Base-by-base conservation (phyloP, 2,797 vertebrate species). In the Clarias fuscus region DNA sequence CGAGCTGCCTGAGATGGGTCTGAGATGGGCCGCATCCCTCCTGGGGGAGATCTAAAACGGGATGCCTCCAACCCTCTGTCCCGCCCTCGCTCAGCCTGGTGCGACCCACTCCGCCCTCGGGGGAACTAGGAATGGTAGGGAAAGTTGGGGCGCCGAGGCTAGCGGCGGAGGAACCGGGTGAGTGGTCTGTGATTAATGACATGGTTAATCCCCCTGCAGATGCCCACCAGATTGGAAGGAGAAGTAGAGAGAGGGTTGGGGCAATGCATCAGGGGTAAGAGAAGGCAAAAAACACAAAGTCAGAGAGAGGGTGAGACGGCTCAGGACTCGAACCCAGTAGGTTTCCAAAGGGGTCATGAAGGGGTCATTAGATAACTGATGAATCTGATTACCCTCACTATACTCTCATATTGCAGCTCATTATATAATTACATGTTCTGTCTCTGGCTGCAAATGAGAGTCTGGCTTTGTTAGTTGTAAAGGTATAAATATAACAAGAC, bases 141-240 rank as follows among this genome's bases (percentile, higher is more conserved):
- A 92, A 92, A 90, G 92, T 92, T 85, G 84, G 82, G 85, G 86
- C 78, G 62, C 73, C 30, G 7, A 84, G 90, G 86, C 56, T 88
- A 86, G 89, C 73, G 90, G 86, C 30, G 89, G 88, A 85, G 61
- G 90, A 85, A 83, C 88, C 77, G 85, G 89, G 64, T 3, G 80
- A 92, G 93, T 76, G 94, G 92, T 93, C 92, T 90, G 7, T 90
- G 85, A 88, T 91, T 96, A 96, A 96, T 96, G 92, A 95, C 91
- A 95, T 62, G 94, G 93, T 94, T 83, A 91, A 92, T 75, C 87
- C 92, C n/a, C 89, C 93, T 91, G 92, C 95, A 96, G 95, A 95
- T 96, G 95, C 95, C 94, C 83, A 65, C 93, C 95, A 96, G 95
- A 94, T 96, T 95, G 95, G 87, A 88, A 84, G 88, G 87, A 90